A percentile compares a stretch with the other conserved stretches of the same genome.
Evolutionary conservation across 2,888 invertebrate genomes (phyloP).

Genomic region (Apodemia hepburni): DNA sequence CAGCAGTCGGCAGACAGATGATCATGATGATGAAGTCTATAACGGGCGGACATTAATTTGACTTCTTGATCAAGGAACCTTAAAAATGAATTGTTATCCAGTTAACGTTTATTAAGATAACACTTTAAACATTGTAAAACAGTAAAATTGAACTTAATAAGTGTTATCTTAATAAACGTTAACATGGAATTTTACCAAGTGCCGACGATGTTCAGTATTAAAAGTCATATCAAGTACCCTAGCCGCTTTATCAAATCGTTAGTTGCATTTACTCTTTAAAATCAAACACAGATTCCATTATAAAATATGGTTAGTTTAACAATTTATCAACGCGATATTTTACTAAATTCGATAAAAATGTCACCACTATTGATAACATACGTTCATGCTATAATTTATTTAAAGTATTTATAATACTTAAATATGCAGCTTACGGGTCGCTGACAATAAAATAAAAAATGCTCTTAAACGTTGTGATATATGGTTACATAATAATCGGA

Average conservation of each 20-base stretch:
- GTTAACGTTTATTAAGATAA: too few species aligned
- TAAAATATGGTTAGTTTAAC: background rate
- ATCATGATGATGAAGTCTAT: too few species aligned
- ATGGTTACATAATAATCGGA: slow-evolving; percentile 7
- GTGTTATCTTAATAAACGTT: too few species aligned
- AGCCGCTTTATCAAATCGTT: background rate
- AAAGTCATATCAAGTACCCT: too few species aligned
- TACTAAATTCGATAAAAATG: slow-evolving; percentile 4
- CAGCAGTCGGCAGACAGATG: too few species aligned
- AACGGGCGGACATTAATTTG: too few species aligned
- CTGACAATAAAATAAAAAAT: slow-evolving; percentile 4
- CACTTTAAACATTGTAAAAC: too few species aligned
- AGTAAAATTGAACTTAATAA: too few species aligned
- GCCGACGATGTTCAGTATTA: too few species aligned
- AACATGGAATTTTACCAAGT: too few species aligned
- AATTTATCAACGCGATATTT: background rate
- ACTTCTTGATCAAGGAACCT: too few species aligned
- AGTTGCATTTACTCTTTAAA: background rate
- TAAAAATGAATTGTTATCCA: too few species aligned
- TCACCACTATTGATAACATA: background rate
- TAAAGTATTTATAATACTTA: background rate
- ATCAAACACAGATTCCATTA: background rate
- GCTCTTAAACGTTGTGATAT: background rate
- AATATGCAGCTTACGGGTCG: slow-evolving; percentile 1
- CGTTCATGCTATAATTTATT: background rate